Percentiles rank a stretch among this genome's conserved stretches.
Conservation (phyloP, 1,140 invertebrate genomes). For the Acromyrmex heyeri region DNA sequence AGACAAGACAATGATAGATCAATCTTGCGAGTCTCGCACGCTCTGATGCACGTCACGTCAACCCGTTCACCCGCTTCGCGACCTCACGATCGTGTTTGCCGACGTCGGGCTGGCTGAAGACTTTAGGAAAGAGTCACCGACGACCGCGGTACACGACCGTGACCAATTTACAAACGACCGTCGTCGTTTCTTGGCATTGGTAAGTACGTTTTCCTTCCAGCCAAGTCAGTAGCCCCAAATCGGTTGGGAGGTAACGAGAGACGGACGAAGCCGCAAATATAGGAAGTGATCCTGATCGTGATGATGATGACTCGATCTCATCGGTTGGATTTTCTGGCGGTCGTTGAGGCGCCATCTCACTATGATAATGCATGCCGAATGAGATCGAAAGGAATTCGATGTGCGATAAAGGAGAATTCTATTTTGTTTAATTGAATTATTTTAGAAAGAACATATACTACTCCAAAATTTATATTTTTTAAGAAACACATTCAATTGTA, state of each 20-base stretch:
- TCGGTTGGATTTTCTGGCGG: neutral
- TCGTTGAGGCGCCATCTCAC: conserved; percentile 38
- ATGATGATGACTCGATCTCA: conserved; percentile 21
- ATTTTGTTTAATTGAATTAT: neutral
- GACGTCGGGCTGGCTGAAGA: conserved; percentile 19
- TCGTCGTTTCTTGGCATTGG: conserved; percentile 45
- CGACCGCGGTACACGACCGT: conserved; percentile 50
- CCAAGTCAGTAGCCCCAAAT: conserved; percentile 24
- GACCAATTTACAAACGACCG: conserved; percentile 47
- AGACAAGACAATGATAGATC: conserved; percentile 85
- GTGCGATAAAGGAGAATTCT: neutral
- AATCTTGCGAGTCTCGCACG: conserved; percentile 83
- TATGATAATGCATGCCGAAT: conserved; percentile 6
- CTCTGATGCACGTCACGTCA: conserved; percentile 78
- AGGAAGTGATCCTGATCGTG: conserved; percentile 25
- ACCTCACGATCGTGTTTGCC: conserved; percentile 52
- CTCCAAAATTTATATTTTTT: conserved; percentile 10
- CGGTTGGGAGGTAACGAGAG: conserved; percentile 34
- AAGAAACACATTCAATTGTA: neutral
- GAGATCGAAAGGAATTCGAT: neutral
- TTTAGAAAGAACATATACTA: neutral
- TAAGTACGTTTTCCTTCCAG: conserved; percentile 41
- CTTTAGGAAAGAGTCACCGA: conserved; percentile 49
- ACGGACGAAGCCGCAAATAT: conserved; percentile 6
- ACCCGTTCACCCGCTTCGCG: conserved; percentile 58